Conservation (phyloP, 2,888 invertebrate species). For the Eurytoma adleriae region DNA sequence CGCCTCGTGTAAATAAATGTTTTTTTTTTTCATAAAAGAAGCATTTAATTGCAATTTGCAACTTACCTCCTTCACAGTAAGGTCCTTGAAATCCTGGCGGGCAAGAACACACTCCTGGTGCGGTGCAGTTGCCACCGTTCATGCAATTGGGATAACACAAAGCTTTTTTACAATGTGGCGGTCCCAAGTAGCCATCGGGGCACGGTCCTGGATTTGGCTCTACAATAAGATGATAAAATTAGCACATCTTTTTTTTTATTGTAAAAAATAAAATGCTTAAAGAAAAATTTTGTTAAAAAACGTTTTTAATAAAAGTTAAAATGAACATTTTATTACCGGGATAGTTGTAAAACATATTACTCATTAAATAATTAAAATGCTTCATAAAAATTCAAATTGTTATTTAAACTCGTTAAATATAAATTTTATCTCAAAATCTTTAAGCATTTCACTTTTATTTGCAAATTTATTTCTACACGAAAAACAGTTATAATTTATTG, state of each 20-base stretch:
- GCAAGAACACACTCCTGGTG: slow-evolving; percentile 92
- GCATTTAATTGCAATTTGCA: slow-evolving; percentile 6
- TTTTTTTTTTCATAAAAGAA: slow-evolving; percentile 19
- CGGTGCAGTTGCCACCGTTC: slow-evolving; percentile 94
- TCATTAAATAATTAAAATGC: not conserved
- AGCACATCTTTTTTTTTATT: slow-evolving; percentile 23
- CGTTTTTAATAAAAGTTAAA: not conserved
- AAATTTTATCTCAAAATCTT: not conserved
- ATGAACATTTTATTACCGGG: no score
- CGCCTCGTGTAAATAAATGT: slow-evolving; percentile 41
- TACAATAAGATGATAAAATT: slow-evolving; percentile 40
- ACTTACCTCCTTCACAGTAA: slow-evolving; percentile 91
- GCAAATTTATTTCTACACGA: not conserved
- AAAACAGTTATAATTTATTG: not conserved
- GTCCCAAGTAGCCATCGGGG: slow-evolving; percentile 93
- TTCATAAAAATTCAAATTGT: no score
- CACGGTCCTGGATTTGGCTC: slow-evolving; percentile 89
- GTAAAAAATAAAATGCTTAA: slow-evolving; percentile 27
- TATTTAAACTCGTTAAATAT: not conserved
- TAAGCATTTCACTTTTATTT: slow-evolving; percentile 16
- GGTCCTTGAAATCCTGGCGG: slow-evolving; percentile 93
- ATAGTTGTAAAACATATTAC: not conserved
- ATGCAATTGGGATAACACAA: slow-evolving; percentile 94
- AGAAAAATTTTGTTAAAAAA: not conserved
- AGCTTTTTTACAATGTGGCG: slow-evolving; percentile 88